Percentiles rank a stretch among this genome's conserved stretches.
Conservation (phyloP, 2,113 vertebrate genomes). For the Rhynchomys soricoides region DNA sequence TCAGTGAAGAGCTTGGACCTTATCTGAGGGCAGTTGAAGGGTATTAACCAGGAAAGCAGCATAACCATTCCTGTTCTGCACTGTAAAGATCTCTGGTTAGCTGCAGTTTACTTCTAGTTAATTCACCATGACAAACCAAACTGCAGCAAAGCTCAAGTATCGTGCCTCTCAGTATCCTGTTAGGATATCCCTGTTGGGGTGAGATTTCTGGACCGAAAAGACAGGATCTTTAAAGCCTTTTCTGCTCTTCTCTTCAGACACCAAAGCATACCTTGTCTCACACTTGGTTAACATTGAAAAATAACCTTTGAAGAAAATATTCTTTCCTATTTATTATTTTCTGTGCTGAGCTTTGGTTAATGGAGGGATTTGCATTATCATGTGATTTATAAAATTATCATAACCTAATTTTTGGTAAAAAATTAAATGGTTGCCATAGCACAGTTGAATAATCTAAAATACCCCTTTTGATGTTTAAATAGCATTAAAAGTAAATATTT, state of each 20-base stretch:
- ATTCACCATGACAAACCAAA: neutral
- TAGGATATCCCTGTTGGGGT: neutral
- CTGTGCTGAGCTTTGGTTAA: neutral
- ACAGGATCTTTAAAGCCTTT: neutral
- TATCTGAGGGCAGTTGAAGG: neutral
- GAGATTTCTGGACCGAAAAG: neutral
- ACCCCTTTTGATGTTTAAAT: neutral
- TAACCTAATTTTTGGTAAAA: neutral
- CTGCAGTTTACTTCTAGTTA: neutral
- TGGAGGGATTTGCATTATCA: neutral
- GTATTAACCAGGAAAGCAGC: neutral
- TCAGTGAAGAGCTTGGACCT: neutral
- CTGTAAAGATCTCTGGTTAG: neutral
- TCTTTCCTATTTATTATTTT: neutral
- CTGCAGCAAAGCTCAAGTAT: neutral
- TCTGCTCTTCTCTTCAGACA: neutral
- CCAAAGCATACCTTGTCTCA: neutral
- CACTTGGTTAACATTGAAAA: neutral
- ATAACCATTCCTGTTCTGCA: neutral
- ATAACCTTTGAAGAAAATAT: neutral
- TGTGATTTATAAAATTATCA: neutral
- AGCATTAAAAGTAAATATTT: neutral
- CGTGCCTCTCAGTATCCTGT: neutral
- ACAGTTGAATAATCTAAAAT: neutral
- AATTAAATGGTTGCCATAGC: neutral